Conservation (phyloP, 2,113 vertebrate species). For the Podilymbus podiceps region DNA sequence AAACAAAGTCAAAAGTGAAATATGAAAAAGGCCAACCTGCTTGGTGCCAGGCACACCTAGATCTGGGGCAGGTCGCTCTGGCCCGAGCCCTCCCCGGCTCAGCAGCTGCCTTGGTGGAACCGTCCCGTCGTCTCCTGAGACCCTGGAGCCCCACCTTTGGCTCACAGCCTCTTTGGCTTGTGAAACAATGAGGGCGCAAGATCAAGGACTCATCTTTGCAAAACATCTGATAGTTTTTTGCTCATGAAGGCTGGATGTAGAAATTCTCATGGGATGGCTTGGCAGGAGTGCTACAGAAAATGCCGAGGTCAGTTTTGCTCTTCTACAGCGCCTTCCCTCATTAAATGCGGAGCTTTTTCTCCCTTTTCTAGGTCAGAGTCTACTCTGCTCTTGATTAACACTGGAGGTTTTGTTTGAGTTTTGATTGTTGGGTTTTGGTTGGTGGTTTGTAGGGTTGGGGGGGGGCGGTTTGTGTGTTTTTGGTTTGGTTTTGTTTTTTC, state of each 20-base stretch:
- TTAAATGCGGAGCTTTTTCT: constrained; percentile 14
- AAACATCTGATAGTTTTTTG: background rate
- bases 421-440: background rate
- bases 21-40: background rate
- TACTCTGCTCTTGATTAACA: constrained; percentile 23
- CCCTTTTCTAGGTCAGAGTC: background rate
- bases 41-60: background rate
- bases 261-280: background rate
- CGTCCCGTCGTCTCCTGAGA: background rate
- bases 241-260: background rate
- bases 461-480: too few relatives aligned
- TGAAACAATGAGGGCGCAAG: background rate
- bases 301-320: background rate
- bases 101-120: background rate
- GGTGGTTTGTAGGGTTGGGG: too few relatives aligned
- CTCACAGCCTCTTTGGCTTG: background rate
- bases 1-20: background rate
- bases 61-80: background rate
- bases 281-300: background rate
- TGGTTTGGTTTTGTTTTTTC: background rate
- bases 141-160: background rate
- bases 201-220: background rate
- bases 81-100: background rate
- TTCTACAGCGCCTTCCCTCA: background rate
- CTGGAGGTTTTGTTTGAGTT: constrained; percentile 27